Conservation (phyloP, 2,797 vertebrate genomes). For the Notamacropus eugenii region DNA sequence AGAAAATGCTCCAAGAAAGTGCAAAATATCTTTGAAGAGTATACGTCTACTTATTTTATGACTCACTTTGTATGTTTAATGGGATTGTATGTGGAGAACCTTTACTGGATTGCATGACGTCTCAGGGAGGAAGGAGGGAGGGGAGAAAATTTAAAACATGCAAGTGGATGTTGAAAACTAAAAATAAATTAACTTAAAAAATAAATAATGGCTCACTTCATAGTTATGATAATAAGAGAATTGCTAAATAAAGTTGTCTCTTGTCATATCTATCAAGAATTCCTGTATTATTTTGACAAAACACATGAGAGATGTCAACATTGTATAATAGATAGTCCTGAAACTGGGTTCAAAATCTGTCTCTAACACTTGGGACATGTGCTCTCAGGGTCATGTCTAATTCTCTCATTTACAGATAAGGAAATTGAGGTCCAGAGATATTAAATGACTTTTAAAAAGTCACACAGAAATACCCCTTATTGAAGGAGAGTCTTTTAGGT, state of each 20-base stretch:
- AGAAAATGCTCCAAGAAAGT: not conserved
- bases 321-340: not conserved
- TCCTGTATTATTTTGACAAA: not conserved
- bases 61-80: not conserved
- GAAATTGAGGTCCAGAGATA: not conserved
- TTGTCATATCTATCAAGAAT: not conserved
- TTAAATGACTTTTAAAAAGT: not conserved
- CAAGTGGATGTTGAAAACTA: too few species aligned
- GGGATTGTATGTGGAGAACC: too few species aligned
- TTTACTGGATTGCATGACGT: too few species aligned
- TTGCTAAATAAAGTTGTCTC: not conserved
- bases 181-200: too few species aligned
- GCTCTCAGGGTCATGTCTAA: not conserved
- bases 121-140: too few species aligned
- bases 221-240: not conserved
- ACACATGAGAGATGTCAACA: not conserved
- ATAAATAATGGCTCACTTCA: not conserved
- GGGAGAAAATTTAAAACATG: too few species aligned
- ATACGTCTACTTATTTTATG: not conserved
- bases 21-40: not conserved
- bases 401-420: not conserved
- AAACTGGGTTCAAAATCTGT: not conserved
- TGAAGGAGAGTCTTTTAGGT: not conserved
- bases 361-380: not conserved
- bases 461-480: not conserved